Evolutionary conservation across 2,113 vertebrate species (phyloP).

Genomic region (Syngnathus typhle): DNA sequence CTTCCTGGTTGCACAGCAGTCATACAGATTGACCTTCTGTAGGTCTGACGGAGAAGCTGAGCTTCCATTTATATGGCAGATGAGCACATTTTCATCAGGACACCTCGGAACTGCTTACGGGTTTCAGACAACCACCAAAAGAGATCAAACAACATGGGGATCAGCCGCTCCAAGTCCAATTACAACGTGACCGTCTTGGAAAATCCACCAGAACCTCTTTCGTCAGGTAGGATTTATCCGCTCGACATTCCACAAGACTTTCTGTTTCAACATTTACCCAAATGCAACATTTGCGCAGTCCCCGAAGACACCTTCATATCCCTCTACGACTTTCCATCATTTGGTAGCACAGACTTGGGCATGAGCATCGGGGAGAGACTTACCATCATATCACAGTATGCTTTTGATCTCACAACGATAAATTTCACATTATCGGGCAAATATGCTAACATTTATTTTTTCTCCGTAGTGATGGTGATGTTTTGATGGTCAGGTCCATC

Average conservation of each 20-base stretch:
- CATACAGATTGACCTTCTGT: slow-evolving; percentile 17
- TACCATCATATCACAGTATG: slow-evolving; percentile 76
- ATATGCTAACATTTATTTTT: background rate
- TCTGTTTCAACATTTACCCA: background rate
- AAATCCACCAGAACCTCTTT: slow-evolving; percentile 22
- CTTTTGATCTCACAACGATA: background rate
- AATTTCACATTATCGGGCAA: background rate
- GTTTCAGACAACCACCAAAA: background rate
- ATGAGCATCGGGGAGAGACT: slow-evolving; percentile 76
- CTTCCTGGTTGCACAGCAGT: slow-evolving; percentile 19
- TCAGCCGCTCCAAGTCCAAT: slow-evolving; percentile 42
- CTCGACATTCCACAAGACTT: background rate
- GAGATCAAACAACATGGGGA: slow-evolving; percentile 53
- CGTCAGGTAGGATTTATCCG: slow-evolving; percentile 27
- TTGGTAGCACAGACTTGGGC: slow-evolving; percentile 20
- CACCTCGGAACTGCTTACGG: background rate
- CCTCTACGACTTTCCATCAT: slow-evolving; percentile 71
- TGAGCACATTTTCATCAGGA: background rate
- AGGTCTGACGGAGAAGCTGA: slow-evolving; percentile 10
- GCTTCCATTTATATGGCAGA: background rate
- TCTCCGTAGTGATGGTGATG: slow-evolving; percentile 71
- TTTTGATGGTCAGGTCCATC: slow-evolving; percentile 73
- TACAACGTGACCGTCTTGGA: slow-evolving; percentile 25
- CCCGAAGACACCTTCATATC: slow-evolving; percentile 52
- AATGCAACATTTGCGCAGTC: slow-evolving; percentile 41